Evolutionary conservation across 2,113 vertebrate species (phyloP), one percentile per base, ranked within the genome.

Genomic region (Apus apus): DNA sequence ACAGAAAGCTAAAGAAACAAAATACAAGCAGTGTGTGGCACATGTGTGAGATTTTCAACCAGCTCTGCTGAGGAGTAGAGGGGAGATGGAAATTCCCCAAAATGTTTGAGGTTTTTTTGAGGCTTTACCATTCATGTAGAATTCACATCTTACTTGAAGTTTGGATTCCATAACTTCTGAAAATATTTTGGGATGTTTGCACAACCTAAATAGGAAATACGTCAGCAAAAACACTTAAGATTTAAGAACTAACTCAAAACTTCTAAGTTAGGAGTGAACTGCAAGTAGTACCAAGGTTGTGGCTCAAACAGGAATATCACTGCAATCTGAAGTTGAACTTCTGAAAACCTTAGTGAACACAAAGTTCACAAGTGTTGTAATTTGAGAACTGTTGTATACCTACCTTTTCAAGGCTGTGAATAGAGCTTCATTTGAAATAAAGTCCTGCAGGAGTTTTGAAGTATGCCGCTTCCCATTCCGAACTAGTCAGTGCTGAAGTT

Each of bases 31-130:
- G 40, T 29, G 29, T 34, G 30, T 50, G 34, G 30, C 50, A 38
- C n/a, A 30, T 0, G 3, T 10, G 2, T 56, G 23, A 46, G 58
- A 46, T 54, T 74, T 68, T 67, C 48, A 85, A 56, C 29, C 29
- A 50, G n/a, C 21, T 50, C 32, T 16, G 9, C 11, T 34, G n/a
- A 6, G 8, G 12, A 43, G 40, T 43, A 13, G 40, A 43, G 40
- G 2, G 15, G 4, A 23, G 25, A 32, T 12, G 9, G 7, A 12
- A 40, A 46, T 51, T 60, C n/a, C 18, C 25, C 9, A 0, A 0
- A 21, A 22, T 12, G 30, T 51, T 36, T 32, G 18, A 11, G 0
- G 0, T 1, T 56, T 62, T 81, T 61, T 57, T 77, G 27, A 46
- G 43, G 18, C 43, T 75, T 85, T 48, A 46, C n/a, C 2, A 0